A percentile compares a stretch with the other conserved stretches of the same genome.
These are phyloP conservation scores for Pseudobourletiella spinata DNA, from an alignment of 1,140 invertebrate genomes.

Conservation along the genomic window DNA sequence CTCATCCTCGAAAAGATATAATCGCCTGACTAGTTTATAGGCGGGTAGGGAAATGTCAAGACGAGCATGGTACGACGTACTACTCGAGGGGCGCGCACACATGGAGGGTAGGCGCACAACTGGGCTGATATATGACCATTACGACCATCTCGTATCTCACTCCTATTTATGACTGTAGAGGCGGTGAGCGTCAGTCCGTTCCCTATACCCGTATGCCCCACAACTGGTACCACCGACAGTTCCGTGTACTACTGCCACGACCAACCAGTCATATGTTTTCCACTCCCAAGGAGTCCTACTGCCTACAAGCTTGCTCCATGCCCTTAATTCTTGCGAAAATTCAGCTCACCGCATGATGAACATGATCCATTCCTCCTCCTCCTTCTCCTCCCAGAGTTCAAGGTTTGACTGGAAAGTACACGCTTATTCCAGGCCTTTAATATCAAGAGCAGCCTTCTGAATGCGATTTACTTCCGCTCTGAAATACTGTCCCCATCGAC, in stretches of 20 bases:
- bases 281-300: not conserved
- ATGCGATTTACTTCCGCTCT: not conserved
- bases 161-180: slow-evolving; percentile 1
- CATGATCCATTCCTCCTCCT: too few species aligned
- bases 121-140: slow-evolving; percentile 5
- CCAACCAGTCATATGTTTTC: too few species aligned
- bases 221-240: not conserved
- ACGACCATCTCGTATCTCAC: slow-evolving; percentile 8
- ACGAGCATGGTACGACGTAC: not conserved
- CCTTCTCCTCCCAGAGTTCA: too few species aligned
- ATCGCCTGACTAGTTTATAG: not conserved
- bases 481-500: too few species aligned
- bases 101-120: not conserved
- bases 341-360: not conserved
- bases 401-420: too few species aligned
- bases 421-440: too few species aligned
- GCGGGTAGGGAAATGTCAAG: slow-evolving; percentile 7
- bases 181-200: not conserved
- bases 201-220: not conserved
- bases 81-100: not conserved
- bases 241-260: too few species aligned
- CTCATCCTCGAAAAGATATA: not conserved
- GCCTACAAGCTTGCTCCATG: not conserved
- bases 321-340: not conserved
- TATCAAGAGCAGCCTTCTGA: not conserved